Base-by-base conservation (phyloP, 1,140 invertebrate genomes). In the Lepidotrigona ventralis region DNA sequence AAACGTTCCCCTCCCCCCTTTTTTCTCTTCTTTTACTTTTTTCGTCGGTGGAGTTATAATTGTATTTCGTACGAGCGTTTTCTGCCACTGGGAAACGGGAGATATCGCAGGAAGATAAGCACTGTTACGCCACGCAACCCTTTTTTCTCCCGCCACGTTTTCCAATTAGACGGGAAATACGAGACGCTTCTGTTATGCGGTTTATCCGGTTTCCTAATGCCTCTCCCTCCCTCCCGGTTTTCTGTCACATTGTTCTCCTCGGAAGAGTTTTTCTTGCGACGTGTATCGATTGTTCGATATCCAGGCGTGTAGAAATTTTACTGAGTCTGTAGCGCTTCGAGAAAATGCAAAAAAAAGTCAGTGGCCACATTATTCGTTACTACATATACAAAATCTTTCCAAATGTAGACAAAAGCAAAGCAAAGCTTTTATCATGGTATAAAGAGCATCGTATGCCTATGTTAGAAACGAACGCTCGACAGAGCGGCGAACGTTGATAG, bases 91-190 rank as follows among this genome's bases (percentile, higher is more conserved):
- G 54, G n/a, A 58, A 75, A 74, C 29, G 11, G 33, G 1, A 9
- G 15, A n/a, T 54, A 75, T n/a, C 26, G 26, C n/a, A 21, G 56
- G 4, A 76, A 46, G 73, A 63, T 76, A 76, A 63, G 58, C 58
- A 63, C 63, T 46, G 73, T 76, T 76, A 46, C 26, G 73, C 73
- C 29, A 63, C 56, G 54, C 29, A 58, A 60, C 19, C 23, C 21
- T 74, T 53, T 71, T 26, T 75, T 75, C 58, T 39, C 39, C 23
- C 23, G 73, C 56, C 8, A 26, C 58, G 58, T 17, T 76, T 63
- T n/a, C 73, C 73, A 76, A 26, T 76, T 76, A 76, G 56, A 60
- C 39, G 56, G 54, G 73, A 60, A 75, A 75, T 39, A 39, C 73
- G 73, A 60, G 56, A n/a, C 56, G 54, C 29, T 56, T 33, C 54